phyloP scores from a whole-genome alignment of 2,888 invertebrate species.

The Pandemis corylana region DNA sequence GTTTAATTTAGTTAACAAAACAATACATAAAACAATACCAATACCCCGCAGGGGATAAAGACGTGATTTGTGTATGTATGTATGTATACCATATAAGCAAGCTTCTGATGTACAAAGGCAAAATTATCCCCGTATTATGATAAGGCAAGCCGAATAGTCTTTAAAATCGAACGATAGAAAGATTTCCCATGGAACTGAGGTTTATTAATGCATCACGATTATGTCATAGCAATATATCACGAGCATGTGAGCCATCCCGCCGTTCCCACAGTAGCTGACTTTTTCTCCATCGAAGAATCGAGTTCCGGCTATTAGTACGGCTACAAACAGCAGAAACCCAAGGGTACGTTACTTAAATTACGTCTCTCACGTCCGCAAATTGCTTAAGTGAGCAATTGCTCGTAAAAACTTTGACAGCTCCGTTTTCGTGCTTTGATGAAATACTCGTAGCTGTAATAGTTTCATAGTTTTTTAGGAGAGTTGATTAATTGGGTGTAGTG shows the following conservation, averaged over 20 bases:
- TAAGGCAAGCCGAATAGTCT: not conserved
- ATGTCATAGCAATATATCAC: slow-evolving; percentile 12
- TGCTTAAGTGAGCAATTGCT: slow-evolving; percentile 40
- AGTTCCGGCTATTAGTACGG: slow-evolving; percentile 44
- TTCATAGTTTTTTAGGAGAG: slow-evolving; percentile 27
- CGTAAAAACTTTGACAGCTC: slow-evolving; percentile 40
- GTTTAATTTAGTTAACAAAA: not conserved
- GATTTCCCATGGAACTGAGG: not conserved
- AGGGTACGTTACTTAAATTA: slow-evolving; percentile 45
- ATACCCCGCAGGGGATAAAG: too few relatives aligned
- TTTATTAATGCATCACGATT: slow-evolving; percentile 3
- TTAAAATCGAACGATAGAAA: not conserved
- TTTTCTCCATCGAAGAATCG: slow-evolving; percentile 46
- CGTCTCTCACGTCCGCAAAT: slow-evolving; percentile 43
- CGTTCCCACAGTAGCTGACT: slow-evolving; percentile 44
- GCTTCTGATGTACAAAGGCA: not conserved
- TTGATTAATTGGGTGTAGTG: slow-evolving; percentile 36
- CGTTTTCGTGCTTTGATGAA: slow-evolving; percentile 42
- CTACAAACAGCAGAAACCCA: slow-evolving; percentile 22
- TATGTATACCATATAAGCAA: too few relatives aligned
- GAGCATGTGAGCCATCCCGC: slow-evolving; percentile 2
- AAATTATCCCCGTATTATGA: not conserved
- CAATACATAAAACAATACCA: too few relatives aligned
- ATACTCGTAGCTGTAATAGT: slow-evolving; percentile 25
- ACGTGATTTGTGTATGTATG: too few relatives aligned